Conservation (phyloP, 2,113 vertebrate genomes). For the Bambusicola thoracicus region DNA sequence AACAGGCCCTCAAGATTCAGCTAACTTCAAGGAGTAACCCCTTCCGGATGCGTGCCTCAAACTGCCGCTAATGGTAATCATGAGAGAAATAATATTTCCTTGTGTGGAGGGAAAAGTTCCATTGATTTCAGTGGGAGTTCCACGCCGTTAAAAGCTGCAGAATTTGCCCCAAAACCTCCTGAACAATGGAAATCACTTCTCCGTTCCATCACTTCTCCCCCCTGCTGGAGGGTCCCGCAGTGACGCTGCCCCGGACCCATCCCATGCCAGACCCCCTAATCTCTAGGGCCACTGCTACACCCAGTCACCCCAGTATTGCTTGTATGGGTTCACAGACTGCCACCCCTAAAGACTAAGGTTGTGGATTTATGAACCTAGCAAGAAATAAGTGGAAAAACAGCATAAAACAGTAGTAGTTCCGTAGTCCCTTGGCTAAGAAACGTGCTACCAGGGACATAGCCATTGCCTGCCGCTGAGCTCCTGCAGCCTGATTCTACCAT, state of each 20-base stretch:
- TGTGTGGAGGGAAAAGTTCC: background rate
- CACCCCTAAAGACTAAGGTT: background rate
- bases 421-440: background rate
- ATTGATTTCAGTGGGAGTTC: background rate
- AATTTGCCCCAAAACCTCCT: background rate
- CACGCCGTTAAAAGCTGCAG: background rate
- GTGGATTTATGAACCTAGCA: background rate
- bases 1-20: background rate
- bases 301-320: background rate
- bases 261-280: too few relatives aligned
- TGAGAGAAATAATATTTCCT: background rate
- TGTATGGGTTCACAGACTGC: background rate
- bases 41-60: background rate
- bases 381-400: background rate
- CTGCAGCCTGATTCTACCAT: background rate
- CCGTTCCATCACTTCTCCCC: too few relatives aligned
- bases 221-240: background rate
- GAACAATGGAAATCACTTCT: background rate
- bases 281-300: background rate
- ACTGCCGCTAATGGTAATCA: background rate
- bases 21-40: background rate
- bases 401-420: background rate
- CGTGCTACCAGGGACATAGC: background rate
- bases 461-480: background rate
- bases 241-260: too few relatives aligned